Conservation (phyloP, 2,113 vertebrate genomes). For the Sturnus vulgaris region DNA sequence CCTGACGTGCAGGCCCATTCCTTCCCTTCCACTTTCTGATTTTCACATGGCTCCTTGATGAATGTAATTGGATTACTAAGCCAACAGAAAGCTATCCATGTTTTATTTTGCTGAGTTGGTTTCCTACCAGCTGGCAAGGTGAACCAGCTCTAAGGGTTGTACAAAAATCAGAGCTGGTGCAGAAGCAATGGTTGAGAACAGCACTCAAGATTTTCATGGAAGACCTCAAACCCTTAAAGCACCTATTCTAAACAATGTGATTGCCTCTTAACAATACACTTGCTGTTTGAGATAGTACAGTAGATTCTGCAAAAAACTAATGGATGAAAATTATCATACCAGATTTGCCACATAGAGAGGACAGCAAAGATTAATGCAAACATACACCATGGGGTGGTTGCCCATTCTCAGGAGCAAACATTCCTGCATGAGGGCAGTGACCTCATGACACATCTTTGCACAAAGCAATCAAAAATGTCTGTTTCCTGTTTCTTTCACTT, state of each 20-base stretch:
- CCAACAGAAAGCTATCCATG: not conserved
- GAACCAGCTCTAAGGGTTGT: not conserved
- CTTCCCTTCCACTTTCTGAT: not conserved
- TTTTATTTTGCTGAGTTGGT: not conserved
- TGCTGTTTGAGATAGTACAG: not conserved
- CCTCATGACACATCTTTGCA: not conserved
- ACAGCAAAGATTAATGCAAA: not conserved
- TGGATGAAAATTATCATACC: accelerated
- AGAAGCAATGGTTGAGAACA: not conserved
- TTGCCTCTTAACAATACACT: not conserved
- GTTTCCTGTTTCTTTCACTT: not conserved
- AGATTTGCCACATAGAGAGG: not conserved
- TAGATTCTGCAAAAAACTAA: not conserved
- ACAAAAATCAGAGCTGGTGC: not conserved
- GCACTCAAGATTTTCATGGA: not conserved
- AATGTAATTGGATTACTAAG: not conserved
- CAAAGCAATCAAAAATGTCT: not conserved
- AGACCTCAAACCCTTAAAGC: not conserved
- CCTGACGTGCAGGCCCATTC: not conserved
- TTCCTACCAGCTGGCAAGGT: not conserved
- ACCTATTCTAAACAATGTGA: not conserved
- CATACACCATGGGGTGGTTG: not conserved
- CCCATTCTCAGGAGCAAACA: not conserved
- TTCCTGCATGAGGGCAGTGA: not conserved
- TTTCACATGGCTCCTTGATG: accelerated